These are phyloP conservation scores for Bovichtus diacanthus DNA, from an alignment of 2,797 vertebrate species.

Conservation along the genomic window DNA sequence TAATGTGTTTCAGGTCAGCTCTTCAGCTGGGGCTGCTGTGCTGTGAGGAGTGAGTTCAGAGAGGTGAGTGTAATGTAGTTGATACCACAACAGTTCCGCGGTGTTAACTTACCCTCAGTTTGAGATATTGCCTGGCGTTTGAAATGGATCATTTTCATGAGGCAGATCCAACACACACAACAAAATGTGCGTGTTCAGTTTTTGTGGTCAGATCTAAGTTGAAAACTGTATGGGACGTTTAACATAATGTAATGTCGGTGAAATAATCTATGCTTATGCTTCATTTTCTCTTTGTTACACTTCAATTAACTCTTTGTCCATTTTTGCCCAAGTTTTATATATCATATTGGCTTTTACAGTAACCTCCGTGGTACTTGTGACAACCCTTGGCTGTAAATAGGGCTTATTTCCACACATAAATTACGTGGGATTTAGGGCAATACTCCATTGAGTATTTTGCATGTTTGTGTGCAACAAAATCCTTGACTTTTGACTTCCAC, in stretches of 20 bases:
- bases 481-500: background rate
- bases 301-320: conserved; percentile 11
- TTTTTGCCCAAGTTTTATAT: conserved; percentile 12
- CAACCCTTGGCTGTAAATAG: conserved; percentile 4
- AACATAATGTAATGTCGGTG: conserved; percentile 18
- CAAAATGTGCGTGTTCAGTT: background rate
- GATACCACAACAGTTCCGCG: conserved; percentile 50
- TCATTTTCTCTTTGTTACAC: conserved; percentile 18
- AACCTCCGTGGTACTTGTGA: background rate
- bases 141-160: conserved; percentile 55
- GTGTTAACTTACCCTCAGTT: conserved; percentile 44
- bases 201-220: background rate
- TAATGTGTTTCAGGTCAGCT: conserved; percentile 72
- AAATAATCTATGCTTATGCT: conserved; percentile 24
- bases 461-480: background rate
- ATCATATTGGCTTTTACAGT: background rate
- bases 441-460: background rate
- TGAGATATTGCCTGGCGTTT: conserved; percentile 51
- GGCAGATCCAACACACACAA: conserved; percentile 20
- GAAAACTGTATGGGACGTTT: conserved; percentile 22
- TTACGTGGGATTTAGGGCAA: background rate
- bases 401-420: background rate
- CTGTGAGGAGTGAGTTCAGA: conserved; percentile 58
- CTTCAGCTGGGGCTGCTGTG: conserved; percentile 44
- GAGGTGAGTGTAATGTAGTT: conserved; percentile 63